Conservation (phyloP, 2,113 vertebrate species). For the Rhinolophus sinicus region DNA sequence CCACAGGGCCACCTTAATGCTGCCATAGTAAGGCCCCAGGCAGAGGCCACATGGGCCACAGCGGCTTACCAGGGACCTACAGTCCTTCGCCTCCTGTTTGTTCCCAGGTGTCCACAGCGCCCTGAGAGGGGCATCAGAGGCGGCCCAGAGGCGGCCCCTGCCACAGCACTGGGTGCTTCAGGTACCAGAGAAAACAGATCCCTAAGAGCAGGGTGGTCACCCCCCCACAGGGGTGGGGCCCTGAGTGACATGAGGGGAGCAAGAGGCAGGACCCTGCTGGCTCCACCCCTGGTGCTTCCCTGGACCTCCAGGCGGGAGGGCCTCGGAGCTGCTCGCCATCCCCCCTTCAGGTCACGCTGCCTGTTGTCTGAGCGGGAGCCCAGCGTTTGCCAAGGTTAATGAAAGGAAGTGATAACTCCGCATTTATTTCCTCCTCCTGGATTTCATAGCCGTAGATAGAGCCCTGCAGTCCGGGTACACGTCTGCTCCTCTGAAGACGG, state of each 20-base stretch:
- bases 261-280: rapidly evolving
- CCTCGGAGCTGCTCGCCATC: not conserved
- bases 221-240: rapidly evolving
- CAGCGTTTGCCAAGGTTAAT: too few relatives aligned
- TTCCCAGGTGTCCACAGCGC: rapidly evolving
- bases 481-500: rapidly evolving
- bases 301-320: rapidly evolving
- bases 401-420: not conserved
- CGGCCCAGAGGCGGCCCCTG: rapidly evolving
- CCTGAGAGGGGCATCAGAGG: not conserved
- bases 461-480: rapidly evolving
- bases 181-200: not conserved
- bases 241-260: not conserved
- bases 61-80: rapidly evolving
- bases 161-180: not conserved
- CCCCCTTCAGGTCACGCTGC: rapidly evolving
- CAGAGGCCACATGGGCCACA: rapidly evolving
- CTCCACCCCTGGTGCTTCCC: rapidly evolving
- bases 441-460: rapidly evolving
- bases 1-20: rapidly evolving
- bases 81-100: rapidly evolving
- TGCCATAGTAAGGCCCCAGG: rapidly evolving
- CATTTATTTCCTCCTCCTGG: not conserved
- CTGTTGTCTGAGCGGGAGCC: rapidly evolving
- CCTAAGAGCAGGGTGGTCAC: not conserved